Evolutionary conservation across 1,140 invertebrate species (phyloP).

Genomic region (Dendrolimus kikuchii): DNA sequence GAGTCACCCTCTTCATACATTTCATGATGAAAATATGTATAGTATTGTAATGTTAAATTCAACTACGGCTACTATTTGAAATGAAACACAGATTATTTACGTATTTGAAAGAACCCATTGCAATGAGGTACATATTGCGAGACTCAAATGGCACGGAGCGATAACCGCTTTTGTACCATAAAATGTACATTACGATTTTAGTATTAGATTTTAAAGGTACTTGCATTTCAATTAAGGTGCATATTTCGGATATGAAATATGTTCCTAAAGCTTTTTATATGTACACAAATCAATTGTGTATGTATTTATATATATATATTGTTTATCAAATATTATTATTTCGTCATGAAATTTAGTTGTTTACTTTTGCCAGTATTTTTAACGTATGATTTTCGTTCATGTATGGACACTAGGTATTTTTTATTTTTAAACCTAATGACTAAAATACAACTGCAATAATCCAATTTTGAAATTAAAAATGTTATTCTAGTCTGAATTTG

Average conservation of each 20-base stretch:
- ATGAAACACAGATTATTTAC: too few relatives aligned
- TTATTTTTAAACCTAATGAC: slow-evolving; percentile 23
- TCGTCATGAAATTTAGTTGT: slow-evolving; percentile 33
- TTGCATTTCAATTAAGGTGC: slow-evolving; percentile 59
- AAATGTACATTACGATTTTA: slow-evolving; percentile 46
- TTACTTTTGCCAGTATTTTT: slow-evolving; percentile 65
- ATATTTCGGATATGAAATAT: slow-evolving; percentile 27
- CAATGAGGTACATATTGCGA: too few relatives aligned
- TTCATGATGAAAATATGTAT: too few relatives aligned
- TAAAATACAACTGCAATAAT: slow-evolving; percentile 11
- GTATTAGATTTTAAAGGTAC: slow-evolving; percentile 44
- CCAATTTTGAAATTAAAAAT: slow-evolving; percentile 28
- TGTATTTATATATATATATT: slow-evolving; percentile 20
- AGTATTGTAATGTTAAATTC: too few relatives aligned
- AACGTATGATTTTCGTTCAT: slow-evolving; percentile 32
- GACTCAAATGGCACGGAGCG: neutral
- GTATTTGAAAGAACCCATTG: too few relatives aligned
- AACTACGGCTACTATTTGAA: too few relatives aligned
- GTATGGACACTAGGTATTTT: slow-evolving; percentile 24
- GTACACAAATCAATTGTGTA: slow-evolving; percentile 5
- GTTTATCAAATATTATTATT: slow-evolving; percentile 29
- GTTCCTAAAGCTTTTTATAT: slow-evolving; percentile 41
- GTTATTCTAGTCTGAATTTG: slow-evolving; percentile 58
- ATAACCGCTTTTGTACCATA: slow-evolving; percentile 18
- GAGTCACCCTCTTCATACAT: too few relatives aligned